phyloP scores from a whole-genome alignment of 2,888 invertebrate genomes.

The Deilephila porcellus region DNA sequence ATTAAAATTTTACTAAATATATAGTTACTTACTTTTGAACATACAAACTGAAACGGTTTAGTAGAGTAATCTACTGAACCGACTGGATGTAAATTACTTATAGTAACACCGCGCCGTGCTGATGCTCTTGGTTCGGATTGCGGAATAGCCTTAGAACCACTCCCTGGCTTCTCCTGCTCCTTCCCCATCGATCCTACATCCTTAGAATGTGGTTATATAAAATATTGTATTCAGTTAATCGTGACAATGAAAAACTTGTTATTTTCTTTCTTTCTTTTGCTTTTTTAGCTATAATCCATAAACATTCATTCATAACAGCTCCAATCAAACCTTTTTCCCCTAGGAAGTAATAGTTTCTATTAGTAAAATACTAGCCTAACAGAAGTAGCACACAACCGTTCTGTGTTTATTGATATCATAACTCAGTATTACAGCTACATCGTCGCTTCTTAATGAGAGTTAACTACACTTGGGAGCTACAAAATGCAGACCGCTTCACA shows the following conservation, averaged over 20 bases:
- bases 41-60: no score
- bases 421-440: background rate
- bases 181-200: no score
- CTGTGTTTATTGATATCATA: background rate
- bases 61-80: no score
- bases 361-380: background rate
- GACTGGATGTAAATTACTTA: no score
- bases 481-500: slow-evolving; percentile 40
- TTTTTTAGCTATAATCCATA: background rate
- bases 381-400: background rate
- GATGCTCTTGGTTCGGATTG: no score
- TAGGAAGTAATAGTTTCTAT: background rate
- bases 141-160: no score
- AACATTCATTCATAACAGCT: background rate
- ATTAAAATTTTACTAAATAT: no score
- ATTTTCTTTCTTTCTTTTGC: background rate
- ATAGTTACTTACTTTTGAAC: no score
- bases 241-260: background rate
- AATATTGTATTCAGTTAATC: no score
- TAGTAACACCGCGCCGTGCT: no score
- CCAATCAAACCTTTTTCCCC: background rate
- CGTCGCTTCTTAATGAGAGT: slow-evolving; percentile 7
- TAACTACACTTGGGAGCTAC: background rate
- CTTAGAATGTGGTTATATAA: no score
- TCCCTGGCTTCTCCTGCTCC: no score